These are phyloP conservation scores for Philereme vetulata DNA, from an alignment of 2,888 invertebrate genomes.

Conservation along the genomic window DNA sequence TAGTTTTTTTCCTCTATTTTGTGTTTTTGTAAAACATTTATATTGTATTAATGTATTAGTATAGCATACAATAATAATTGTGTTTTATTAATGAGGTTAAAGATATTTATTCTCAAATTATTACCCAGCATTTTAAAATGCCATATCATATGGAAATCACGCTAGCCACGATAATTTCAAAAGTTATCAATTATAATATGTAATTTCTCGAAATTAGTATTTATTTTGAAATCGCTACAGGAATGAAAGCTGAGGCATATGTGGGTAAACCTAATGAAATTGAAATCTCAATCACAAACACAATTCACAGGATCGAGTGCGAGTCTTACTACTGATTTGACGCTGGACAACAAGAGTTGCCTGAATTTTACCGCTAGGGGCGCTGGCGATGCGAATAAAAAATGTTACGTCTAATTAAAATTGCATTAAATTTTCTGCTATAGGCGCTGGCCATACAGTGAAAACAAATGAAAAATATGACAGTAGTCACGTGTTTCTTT, in stretches of 20 bases:
- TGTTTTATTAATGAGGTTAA: no score
- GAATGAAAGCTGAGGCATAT: conserved; percentile 19
- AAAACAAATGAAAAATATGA: no score
- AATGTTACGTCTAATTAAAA: no score
- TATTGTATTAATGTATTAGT: background rate
- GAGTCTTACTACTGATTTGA: conserved; percentile 1
- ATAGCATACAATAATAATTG: no score
- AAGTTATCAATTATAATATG: background rate
- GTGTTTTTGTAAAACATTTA: background rate
- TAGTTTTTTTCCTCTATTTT: background rate
- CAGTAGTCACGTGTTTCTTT: no score
- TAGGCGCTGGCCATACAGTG: no score
- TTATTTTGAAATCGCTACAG: conserved; percentile 8
- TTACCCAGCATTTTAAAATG: no score
- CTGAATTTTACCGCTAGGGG: background rate
- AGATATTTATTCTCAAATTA: no score
- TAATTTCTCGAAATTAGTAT: conserved; percentile 9
- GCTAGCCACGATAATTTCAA: no score
- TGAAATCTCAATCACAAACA: conserved; percentile 19
- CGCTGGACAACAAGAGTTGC: background rate
- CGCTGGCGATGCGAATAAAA: background rate
- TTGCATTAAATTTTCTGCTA: no score
- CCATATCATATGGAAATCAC: no score
- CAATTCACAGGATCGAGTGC: conserved; percentile 18
- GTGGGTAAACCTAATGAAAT: conserved; percentile 8